Evolutionary conservation across 2,888 invertebrate species (phyloP), one percentile per base, ranked within the genome.

Genomic region (Eupithecia tripunctaria): DNA sequence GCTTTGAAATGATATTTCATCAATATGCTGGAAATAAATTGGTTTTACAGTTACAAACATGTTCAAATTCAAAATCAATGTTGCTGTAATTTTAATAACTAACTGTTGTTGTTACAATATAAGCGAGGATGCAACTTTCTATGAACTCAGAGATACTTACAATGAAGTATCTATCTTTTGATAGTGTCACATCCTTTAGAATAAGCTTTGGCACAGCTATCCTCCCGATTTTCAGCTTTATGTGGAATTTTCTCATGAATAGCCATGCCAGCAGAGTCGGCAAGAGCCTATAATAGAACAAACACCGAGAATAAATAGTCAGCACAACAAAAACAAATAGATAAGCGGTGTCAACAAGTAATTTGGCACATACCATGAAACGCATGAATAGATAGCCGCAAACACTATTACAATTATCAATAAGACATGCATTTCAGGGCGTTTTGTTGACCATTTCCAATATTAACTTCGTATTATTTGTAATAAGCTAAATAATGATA

Each of bases 1-100:
- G 87, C 98, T 98, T 70, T 97, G 96, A 79, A 98, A 95, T 78
- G 97, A 96, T 80, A 98, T 96, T 88, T 98, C 97, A 84, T 98
- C 97, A 74, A 98, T 96, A 89, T 97, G 97, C 98, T 98, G 88
- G 36, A 90, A 88, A 79, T 64, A 72, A 60, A 63, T 12, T 21
- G 4, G 3, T 29, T 60, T 60, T 60, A 47, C 18, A 29, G 18
- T 2, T 3, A 25, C 5, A 27, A 60, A 6, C 14, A 15, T 51
- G 0, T 25, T 56, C 12, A 56, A 25, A 21, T 25, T 21, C n/a
- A n/a, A 51, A 47, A 51, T 51, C n/a, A 56, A 25, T 25, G 21
- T n/a, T 14, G 56, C 25, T 25, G 12, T 25, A 25, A 12, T 56
- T 56, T 14, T 56, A 21, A 51, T 41, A 41, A 41, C 10, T 21